A percentile compares a stretch with the other conserved stretches of the same genome.
phyloP scores from a whole-genome alignment of 2,797 vertebrate species.

The Anolis apletophallus region DNA sequence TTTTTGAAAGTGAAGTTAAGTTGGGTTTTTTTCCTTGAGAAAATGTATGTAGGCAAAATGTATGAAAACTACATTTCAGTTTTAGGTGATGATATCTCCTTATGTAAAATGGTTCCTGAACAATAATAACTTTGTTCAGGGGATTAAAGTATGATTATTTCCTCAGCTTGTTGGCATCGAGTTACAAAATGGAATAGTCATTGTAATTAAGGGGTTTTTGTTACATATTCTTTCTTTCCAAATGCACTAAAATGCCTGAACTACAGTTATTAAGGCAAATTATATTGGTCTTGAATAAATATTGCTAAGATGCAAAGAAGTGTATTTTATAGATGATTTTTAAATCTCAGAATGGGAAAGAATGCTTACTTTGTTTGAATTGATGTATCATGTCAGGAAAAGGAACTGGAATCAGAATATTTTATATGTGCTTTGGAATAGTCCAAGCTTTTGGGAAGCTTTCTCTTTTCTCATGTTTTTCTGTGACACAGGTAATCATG shows the following conservation, averaged over 20 bases:
- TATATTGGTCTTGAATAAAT: not conserved
- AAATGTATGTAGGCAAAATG: not conserved
- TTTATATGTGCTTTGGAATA: not conserved
- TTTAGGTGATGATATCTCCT: not conserved
- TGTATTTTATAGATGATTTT: not conserved
- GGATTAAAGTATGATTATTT: not conserved
- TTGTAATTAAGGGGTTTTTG: not conserved
- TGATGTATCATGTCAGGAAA: not conserved
- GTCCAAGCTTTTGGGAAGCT: not conserved
- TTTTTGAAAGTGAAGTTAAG: not conserved
- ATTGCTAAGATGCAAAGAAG: not conserved
- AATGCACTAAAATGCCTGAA: not conserved
- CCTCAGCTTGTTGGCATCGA: not conserved
- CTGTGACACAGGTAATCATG: not conserved
- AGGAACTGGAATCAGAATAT: not conserved
- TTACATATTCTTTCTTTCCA: not conserved
- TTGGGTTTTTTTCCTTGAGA: not conserved
- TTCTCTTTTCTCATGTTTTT: not conserved
- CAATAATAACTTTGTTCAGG: slow-evolving; percentile 7
- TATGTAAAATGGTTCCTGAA: not conserved
- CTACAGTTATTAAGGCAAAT: not conserved
- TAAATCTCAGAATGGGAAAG: not conserved
- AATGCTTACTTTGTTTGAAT: not conserved
- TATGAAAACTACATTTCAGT: not conserved
- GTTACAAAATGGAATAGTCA: not conserved